Conservation (phyloP, 2,888 invertebrate species). For the Cosmorhoe ocellata region DNA sequence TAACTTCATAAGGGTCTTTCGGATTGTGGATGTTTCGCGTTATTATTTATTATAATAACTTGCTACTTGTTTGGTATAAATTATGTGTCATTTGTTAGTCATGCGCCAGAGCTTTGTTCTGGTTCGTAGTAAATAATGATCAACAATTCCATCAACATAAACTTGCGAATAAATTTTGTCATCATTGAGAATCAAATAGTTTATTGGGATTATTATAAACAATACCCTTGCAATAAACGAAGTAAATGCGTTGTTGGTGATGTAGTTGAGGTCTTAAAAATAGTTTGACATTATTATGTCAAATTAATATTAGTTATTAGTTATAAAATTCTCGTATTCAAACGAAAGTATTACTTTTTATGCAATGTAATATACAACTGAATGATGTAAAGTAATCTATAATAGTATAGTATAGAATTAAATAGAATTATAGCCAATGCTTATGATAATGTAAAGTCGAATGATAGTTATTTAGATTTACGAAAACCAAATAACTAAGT, state of each 20-base stretch:
- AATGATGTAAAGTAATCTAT: slow-evolving; percentile 48
- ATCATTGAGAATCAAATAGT: too few relatives aligned
- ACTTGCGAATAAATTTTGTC: background rate
- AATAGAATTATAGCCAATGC: slow-evolving; percentile 31
- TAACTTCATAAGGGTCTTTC: background rate
- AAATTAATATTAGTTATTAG: slow-evolving; percentile 26
- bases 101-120: slow-evolving; percentile 27
- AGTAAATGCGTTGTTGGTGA: background rate
- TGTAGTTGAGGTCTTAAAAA: slow-evolving; percentile 9
- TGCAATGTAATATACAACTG: slow-evolving; percentile 45
- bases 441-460: slow-evolving; percentile 45
- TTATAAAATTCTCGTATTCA: slow-evolving; percentile 52
- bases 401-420: slow-evolving; percentile 22
- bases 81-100: slow-evolving; percentile 27
- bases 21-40: slow-evolving; percentile 12
- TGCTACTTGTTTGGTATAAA: slow-evolving; percentile 20
- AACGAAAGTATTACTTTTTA: slow-evolving; percentile 71
- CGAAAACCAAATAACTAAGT: slow-evolving; percentile 12
- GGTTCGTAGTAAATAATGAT: slow-evolving; percentile 34
- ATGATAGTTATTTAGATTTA: slow-evolving; percentile 20
- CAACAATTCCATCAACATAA: slow-evolving; percentile 14
- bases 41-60: slow-evolving; percentile 25
- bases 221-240: too few relatives aligned
- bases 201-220: too few relatives aligned
- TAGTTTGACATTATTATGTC: slow-evolving; percentile 27